Evolutionary conservation across 2,888 invertebrate genomes (phyloP).

Genomic region (Temnothorax unifasciatus): DNA sequence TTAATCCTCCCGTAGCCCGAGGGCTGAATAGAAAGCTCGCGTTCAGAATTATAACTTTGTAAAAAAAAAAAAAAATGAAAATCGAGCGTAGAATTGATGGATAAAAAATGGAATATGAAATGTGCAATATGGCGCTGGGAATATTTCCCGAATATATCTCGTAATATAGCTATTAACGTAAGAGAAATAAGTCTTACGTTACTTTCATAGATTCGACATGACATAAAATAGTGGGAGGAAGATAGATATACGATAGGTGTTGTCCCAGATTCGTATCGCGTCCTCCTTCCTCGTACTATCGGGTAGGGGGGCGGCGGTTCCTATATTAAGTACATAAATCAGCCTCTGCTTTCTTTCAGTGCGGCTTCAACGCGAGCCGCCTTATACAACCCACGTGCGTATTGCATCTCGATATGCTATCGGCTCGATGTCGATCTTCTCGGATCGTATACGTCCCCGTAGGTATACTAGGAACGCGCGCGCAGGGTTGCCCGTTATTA

Average conservation of each 20-base stretch:
- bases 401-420: conserved; percentile 15
- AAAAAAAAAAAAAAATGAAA: not conserved
- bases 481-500: conserved; percentile 59
- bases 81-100: not conserved
- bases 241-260: not conserved
- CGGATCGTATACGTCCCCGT: not conserved
- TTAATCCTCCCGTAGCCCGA: not conserved
- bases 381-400: conserved; percentile 3
- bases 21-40: conserved; percentile 3
- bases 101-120: conserved; percentile 4
- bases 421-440: not conserved
- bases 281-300: not conserved
- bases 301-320: not conserved
- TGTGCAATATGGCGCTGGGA: not conserved
- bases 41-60: not conserved
- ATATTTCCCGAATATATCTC: not conserved
- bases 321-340: conserved; percentile 35
- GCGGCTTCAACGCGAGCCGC: not conserved
- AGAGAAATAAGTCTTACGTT: not conserved
- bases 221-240: too few relatives aligned
- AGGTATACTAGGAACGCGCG: not conserved
- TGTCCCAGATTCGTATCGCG: conserved; percentile 17
- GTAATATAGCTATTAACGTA: not conserved
- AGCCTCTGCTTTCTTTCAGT: conserved; percentile 6
- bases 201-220: conserved; percentile 10